Conservation (phyloP, 2,888 invertebrate genomes). For the Philereme transversata region DNA sequence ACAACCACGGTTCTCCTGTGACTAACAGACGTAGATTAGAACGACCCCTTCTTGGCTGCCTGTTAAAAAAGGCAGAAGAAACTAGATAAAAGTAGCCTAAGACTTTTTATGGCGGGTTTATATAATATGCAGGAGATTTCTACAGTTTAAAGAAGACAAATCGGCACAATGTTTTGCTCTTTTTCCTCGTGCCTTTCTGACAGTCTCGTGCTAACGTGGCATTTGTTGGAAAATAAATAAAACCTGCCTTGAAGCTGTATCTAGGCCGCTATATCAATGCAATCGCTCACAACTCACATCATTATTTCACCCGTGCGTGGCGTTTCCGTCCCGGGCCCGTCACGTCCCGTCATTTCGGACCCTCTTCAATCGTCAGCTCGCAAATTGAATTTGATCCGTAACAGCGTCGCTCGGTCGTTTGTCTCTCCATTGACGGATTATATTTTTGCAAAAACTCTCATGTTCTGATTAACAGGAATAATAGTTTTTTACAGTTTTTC, state of each 20-base stretch:
- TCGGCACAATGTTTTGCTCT: too few relatives aligned
- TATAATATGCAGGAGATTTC: too few relatives aligned
- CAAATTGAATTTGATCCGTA: conserved; percentile 82
- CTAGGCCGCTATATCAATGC: conserved; percentile 39
- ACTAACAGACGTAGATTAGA: too few relatives aligned
- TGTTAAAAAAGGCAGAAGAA: too few relatives aligned
- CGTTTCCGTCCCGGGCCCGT: conserved; percentile 40
- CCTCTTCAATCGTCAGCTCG: conserved; percentile 77
- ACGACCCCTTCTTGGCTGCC: too few relatives aligned
- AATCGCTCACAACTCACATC: conserved; percentile 53
- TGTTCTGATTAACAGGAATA: conserved; percentile 18
- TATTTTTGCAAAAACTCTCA: conserved; percentile 42
- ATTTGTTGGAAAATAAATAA: not conserved
- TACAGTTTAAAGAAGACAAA: too few relatives aligned
- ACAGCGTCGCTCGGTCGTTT: conserved; percentile 71
- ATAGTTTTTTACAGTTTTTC: not conserved
- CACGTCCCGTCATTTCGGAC: conserved; percentile 69
- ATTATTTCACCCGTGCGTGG: conserved; percentile 52
- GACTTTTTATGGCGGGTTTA: too few relatives aligned
- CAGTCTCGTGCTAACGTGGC: too few relatives aligned
- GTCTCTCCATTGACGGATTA: conserved; percentile 67
- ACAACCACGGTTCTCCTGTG: too few relatives aligned
- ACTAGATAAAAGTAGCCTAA: too few relatives aligned
- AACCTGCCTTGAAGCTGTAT: conserved; percentile 2
- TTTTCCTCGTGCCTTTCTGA: too few relatives aligned